Percentiles rank a stretch among this genome's conserved stretches.
These are phyloP conservation scores for Myotis daubentonii DNA, from an alignment of 2,797 vertebrate species.

Conservation along the genomic window DNA sequence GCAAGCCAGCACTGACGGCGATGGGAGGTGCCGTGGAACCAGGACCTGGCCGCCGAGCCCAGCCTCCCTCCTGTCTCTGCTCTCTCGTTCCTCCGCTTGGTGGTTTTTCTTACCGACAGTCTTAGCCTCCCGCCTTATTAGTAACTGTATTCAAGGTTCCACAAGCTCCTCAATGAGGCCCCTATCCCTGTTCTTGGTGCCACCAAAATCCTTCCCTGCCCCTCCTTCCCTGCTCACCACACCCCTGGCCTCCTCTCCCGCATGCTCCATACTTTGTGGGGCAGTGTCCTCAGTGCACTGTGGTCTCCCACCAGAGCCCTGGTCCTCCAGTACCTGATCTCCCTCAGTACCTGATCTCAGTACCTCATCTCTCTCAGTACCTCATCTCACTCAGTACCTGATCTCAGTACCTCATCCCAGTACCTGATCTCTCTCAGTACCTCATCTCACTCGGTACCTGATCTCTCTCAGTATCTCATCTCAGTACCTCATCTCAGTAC, in stretches of 20 bases:
- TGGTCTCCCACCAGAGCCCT: background rate
- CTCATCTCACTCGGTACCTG: no score
- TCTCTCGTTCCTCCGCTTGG: accelerated
- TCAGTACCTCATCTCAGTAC: no score
- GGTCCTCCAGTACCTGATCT: background rate
- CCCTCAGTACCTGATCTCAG: no score
- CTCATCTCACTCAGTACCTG: no score
- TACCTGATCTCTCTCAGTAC: no score
- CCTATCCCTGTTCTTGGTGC: accelerated
- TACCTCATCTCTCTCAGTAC: no score
- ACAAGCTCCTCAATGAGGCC: accelerated
- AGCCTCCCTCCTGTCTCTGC: background rate
- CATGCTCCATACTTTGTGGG: accelerated
- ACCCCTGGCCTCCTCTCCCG: background rate
- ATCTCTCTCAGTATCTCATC: no score
- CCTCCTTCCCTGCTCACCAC: background rate
- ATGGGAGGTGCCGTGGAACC: background rate
- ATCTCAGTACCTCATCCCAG: no score
- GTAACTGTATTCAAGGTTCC: accelerated
- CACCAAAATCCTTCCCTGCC: background rate
- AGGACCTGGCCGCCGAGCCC: background rate
- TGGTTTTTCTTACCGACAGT: accelerated
- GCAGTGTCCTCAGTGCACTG: background rate
- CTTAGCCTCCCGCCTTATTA: background rate
- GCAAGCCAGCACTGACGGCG: accelerated